phyloP scores from a whole-genome alignment of 2,797 vertebrate species.

The Nannoperca obscura region DNA sequence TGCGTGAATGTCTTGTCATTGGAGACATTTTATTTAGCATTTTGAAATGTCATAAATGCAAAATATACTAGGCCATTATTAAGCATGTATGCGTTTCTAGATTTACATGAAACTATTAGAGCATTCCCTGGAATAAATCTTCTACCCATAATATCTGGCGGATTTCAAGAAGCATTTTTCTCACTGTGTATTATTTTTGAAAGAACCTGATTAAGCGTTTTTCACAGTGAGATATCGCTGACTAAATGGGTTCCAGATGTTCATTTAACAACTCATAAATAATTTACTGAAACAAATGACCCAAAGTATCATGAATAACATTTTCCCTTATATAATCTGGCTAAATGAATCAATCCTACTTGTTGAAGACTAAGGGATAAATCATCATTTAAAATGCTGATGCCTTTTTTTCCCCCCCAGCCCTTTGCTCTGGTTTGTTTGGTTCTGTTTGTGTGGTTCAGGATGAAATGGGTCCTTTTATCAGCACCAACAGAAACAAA shows the following conservation, averaged over 20 bases:
- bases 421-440: conserved; percentile 12
- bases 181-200: conserved; percentile 11
- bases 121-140: neutral
- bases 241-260: conserved; percentile 1
- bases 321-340: neutral
- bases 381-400: conserved; percentile 4
- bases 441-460: conserved; percentile 4
- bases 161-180: conserved; percentile 1
- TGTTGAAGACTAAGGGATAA: neutral
- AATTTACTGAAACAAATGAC: neutral
- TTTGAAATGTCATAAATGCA: conserved; percentile 7
- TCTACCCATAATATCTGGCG: neutral
- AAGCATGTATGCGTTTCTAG: neutral
- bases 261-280: neutral
- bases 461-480: conserved; percentile 46
- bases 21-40: neutral
- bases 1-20: neutral
- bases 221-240: neutral
- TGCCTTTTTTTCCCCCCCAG: neutral
- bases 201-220: neutral
- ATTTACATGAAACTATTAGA: neutral
- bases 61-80: neutral
- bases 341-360: conserved; percentile 9
- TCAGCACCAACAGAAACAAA: conserved; percentile 16
- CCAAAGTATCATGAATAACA: neutral